These are phyloP conservation scores for Phrynocephalus versicolor DNA, from an alignment of 2,113 vertebrate species.

Conservation along the genomic window DNA sequence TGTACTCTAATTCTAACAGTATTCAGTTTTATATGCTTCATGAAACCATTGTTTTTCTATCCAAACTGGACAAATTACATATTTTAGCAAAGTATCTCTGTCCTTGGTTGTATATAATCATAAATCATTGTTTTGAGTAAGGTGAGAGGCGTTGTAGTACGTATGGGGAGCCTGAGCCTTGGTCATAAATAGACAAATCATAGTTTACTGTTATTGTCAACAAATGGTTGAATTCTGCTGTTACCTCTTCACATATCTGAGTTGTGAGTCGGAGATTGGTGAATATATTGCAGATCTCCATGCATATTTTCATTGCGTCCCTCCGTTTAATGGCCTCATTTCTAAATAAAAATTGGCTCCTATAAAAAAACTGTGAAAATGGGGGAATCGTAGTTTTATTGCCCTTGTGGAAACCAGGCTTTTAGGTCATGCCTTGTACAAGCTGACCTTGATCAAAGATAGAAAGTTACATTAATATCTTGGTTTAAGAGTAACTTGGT, in stretches of 20 bases:
- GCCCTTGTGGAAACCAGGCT: too few relatives aligned
- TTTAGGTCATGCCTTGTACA: too few relatives aligned
- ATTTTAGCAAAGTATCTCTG: neutral
- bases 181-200: neutral
- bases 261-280: too few relatives aligned
- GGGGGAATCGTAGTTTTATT: too few relatives aligned
- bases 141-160: neutral
- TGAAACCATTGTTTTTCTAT: neutral
- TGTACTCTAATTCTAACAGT: too few relatives aligned
- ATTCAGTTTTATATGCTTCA: neutral
- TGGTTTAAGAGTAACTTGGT: too few relatives aligned
- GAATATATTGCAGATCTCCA: neutral
- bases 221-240: neutral
- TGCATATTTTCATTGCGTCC: neutral
- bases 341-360: neutral
- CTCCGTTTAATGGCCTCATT: neutral
- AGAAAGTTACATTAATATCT: too few relatives aligned
- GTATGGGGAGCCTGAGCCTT: neutral
- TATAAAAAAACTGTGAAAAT: too few relatives aligned
- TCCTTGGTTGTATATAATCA: neutral
- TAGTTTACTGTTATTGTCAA: neutral
- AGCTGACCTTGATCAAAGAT: too few relatives aligned
- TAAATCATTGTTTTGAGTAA: neutral
- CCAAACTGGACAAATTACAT: neutral
- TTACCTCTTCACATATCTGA: neutral